Evolutionary conservation across 2,797 vertebrate species (phyloP), one percentile per base, ranked within the genome.

Genomic region (Arctocebus calabarensis): DNA sequence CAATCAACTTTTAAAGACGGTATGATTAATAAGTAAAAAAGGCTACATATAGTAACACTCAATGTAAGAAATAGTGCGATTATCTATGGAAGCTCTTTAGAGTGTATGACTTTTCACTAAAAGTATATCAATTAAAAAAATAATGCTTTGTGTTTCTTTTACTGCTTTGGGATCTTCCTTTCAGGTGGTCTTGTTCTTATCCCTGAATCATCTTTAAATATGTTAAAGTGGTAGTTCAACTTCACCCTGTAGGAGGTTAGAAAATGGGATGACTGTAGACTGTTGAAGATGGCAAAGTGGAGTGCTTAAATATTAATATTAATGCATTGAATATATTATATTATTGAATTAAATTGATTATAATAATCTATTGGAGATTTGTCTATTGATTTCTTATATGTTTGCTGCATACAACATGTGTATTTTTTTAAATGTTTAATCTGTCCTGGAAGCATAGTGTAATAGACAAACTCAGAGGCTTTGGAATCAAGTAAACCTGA

Each of bases 1-100:
- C 94, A 98, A 98, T 93, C 96, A 98, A 40, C 91, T 99, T 94
- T 97, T 99, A 96, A 98, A 98, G 96, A 98, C 98, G 99, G 99
- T 99, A 98, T 82, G 27, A 66, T 45, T 20, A 16, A 70, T 70
- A 37, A 70, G 37, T 48, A 66, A 5, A 62, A 93, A 94, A 86
- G 10, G 17, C 25, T 34, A 22, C 52, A 77, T 85, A 89, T 23
- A 45, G 52, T 61, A 89, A 84, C 71, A 90, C 92, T 87, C 1
- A 20, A 57, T 88, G 20, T 84, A 75, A 23, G 6, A 32, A 78
- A 48, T n/a, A 11, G 55, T 90, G 77, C 74, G 37, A 48, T 90
- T 85, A 81, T 17, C 29, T 62, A 29, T 48, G 29, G 57, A 88
- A 68, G 29, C 16, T 78, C 4, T 34, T 93, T 88, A 73, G 88